These are phyloP conservation scores for Leptinotarsa rubiginosa DNA, from an alignment of 2,888 invertebrate genomes.

Conservation along the genomic window DNA sequence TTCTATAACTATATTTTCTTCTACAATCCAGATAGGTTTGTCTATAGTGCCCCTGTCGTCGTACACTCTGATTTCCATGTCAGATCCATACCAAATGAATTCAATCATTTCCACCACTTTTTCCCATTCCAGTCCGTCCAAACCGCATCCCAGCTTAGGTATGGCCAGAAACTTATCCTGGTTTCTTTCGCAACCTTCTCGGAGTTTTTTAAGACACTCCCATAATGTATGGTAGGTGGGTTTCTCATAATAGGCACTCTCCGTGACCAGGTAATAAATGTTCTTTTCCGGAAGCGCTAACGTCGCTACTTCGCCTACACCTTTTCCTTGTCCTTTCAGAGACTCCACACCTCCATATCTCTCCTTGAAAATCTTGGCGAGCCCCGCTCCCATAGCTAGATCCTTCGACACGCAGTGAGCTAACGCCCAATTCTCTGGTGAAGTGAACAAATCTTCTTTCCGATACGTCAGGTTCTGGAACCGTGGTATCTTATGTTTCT, in stretches of 20 bases:
- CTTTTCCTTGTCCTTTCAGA: background rate
- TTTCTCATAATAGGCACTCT: constrained; percentile 5
- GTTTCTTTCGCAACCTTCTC: constrained; percentile 18
- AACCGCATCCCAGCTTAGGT: constrained; percentile 3
- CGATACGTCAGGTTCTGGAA: constrained; percentile 1
- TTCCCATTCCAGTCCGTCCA: constrained; percentile 26
- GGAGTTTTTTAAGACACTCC: no score
- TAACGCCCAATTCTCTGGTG: constrained; percentile 11
- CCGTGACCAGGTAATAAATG: constrained; percentile 1
- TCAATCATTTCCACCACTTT: constrained; percentile 22
- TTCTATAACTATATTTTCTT: constrained; percentile 22
- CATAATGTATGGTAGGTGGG: background rate
- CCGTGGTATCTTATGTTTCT: constrained; percentile 12
- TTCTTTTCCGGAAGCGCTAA: constrained; percentile 9
- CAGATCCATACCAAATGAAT: constrained; percentile 22
- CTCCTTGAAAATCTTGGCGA: constrained; percentile 18
- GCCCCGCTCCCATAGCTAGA: constrained; percentile 12
- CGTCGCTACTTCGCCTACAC: constrained; percentile 10
- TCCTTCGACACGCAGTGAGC: constrained; percentile 1
- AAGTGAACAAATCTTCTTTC: background rate
- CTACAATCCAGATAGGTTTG: background rate
- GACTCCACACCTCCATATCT: background rate
- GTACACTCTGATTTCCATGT: background rate
- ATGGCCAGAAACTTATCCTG: constrained; percentile 8
- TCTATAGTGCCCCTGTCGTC: background rate